Base-by-base conservation (phyloP, 2,113 vertebrate species). In the Mirounga angustirostris region DNA sequence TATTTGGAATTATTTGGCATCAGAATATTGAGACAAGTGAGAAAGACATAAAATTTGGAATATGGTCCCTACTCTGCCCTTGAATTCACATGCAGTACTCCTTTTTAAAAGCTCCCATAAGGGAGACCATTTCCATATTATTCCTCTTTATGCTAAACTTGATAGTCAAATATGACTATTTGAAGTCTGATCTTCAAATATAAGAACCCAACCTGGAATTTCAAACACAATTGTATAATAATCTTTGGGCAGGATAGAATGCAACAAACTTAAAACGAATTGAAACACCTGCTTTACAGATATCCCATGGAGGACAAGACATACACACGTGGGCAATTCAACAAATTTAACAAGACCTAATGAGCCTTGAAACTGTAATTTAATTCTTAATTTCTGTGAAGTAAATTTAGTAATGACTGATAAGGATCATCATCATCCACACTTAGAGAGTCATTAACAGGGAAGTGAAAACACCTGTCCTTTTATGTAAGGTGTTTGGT, bases 401-500 rank as follows among this genome's bases (percentile, higher is more conserved):
- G 98, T 95, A 98, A 97, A 98, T 95, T 97, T 96, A 96, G 98
- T 98, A 97, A 98, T 98, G 98, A 97, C 98, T 98, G 97, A 97
- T 97, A 97, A 96, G 96, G 89, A 97, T 91, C 97, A 94, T 97
- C 97, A 96, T 96, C 95, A 88, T 43, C 69, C 73, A 93, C 78
- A 95, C 95, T 98, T 83, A 93, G 94, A 97, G 94, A 97, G 93
- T 81, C 91, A 97, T 98, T 98, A 98, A 78, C 73, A 81, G 91
- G 91, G 43, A 97, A 95, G 93, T 95, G n/a, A 95, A 94, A 97
- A 98, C 98, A 98, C 98, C 98, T 97, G 98, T 98, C 97, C 94
- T 97, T 96, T 94, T 92, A 95, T 80, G 94, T 96, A 95, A 97
- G 94, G 21, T 0, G 0, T 59, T 95, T n/a, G 19, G 65, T 91